These are phyloP conservation scores for Rhadina sibilatrix DNA, from an alignment of 2,113 vertebrate species.

Conservation along the genomic window DNA sequence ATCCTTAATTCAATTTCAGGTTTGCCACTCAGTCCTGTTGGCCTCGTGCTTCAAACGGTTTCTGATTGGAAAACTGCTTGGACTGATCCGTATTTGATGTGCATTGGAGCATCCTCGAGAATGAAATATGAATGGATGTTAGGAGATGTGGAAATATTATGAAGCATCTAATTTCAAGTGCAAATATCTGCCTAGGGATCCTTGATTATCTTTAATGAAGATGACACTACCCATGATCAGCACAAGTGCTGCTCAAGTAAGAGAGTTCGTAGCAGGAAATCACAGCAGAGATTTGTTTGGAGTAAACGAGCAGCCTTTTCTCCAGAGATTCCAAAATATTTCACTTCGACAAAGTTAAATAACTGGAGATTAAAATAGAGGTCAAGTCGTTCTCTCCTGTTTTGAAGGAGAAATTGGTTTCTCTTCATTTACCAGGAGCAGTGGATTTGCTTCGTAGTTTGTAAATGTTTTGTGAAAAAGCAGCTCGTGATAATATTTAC, in stretches of 20 bases:
- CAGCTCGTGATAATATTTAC: conserved; percentile 2
- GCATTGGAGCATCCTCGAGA: conserved; percentile 65
- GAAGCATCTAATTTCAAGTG: conserved; percentile 31
- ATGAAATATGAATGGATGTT: conserved; percentile 68
- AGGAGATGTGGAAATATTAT: conserved; percentile 15
- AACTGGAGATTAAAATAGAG: not conserved
- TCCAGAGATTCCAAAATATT: conserved; percentile 14
- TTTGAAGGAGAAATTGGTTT: not conserved
- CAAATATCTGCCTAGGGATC: conserved; percentile 44
- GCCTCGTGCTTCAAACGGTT: not conserved
- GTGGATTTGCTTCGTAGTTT: not conserved
- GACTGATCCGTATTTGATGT: conserved; percentile 66
- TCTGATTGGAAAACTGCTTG: conserved; percentile 56
- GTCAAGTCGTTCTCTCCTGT: not conserved
- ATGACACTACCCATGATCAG: conserved; percentile 13
- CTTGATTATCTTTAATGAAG: conserved; percentile 69
- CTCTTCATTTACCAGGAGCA: not conserved
- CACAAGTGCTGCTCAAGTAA: conserved; percentile 1
- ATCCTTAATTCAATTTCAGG: not conserved
- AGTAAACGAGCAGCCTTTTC: conserved; percentile 33
- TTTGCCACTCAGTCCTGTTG: not conserved
- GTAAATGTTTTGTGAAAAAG: conserved; percentile 6
- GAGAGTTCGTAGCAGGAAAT: not conserved
- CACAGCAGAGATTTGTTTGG: conserved; percentile 24
- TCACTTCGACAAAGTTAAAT: conserved; percentile 6